phyloP scores from a whole-genome alignment of 1,140 invertebrate genomes.

The Sycobia sp. region DNA sequence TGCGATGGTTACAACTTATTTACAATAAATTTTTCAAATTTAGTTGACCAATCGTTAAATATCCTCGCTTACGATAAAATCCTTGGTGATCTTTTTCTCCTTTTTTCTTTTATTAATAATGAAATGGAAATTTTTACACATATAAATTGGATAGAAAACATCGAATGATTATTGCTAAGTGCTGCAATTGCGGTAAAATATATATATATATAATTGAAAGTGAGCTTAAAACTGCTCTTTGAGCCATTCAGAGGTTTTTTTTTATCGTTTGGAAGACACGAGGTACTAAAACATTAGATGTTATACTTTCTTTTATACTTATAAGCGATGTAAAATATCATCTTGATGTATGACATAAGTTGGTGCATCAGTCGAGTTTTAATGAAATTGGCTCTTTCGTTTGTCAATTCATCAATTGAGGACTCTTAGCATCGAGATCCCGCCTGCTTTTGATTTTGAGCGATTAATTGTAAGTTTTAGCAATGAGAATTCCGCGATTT shows the following conservation, averaged over 20 bases:
- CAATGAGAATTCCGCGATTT: too few relatives aligned
- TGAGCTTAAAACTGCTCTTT: constrained; percentile 4
- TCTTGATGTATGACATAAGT: constrained; percentile 14
- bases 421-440: too few relatives aligned
- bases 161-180: constrained; percentile 1
- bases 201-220: not conserved
- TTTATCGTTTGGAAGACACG: constrained; percentile 30
- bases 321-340: constrained; percentile 18
- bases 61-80: constrained; percentile 9
- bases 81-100: not conserved
- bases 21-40: constrained; percentile 28
- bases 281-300: constrained; percentile 18
- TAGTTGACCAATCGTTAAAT: constrained; percentile 25
- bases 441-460: too few relatives aligned
- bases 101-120: not conserved
- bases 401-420: not conserved
- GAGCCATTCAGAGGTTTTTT: constrained; percentile 23
- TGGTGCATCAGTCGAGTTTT: constrained; percentile 23
- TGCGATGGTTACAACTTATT: constrained; percentile 14
- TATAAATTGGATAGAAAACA: not conserved
- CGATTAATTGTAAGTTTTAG: too few relatives aligned
- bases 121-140: not conserved
- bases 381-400: constrained; percentile 18
- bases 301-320: constrained; percentile 2
- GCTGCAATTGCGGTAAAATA: not conserved